Evolutionary conservation across 2,888 invertebrate species (phyloP).

Genomic region (Pammene fasciana): DNA sequence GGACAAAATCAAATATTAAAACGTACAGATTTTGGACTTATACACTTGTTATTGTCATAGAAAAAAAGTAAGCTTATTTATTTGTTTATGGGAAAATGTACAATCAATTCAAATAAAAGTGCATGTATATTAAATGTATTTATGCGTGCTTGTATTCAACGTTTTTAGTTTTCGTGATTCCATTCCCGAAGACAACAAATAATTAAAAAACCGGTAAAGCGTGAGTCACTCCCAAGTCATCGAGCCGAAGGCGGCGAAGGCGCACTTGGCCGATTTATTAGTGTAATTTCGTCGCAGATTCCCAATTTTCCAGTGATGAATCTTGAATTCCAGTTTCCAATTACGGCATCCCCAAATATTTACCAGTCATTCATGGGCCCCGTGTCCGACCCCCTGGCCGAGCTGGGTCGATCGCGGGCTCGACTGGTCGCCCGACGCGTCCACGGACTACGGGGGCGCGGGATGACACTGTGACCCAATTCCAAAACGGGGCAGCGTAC

Average conservation of each 20-base stretch:
- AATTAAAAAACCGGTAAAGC: not conserved
- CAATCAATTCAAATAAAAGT: too few species aligned
- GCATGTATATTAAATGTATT: too few species aligned
- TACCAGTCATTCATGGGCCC: slow-evolving; percentile 44
- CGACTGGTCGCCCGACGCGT: slow-evolving; percentile 59
- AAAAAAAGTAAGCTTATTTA: too few species aligned
- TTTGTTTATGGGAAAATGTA: too few species aligned
- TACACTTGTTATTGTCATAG: not conserved
- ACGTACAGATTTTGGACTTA: not conserved
- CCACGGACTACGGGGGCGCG: slow-evolving; percentile 52
- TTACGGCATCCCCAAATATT: slow-evolving; percentile 25
- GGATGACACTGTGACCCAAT: slow-evolving; percentile 71
- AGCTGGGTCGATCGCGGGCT: slow-evolving; percentile 43
- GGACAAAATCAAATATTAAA: not conserved
- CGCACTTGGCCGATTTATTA: not conserved
- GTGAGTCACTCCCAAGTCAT: not conserved
- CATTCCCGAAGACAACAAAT: too few species aligned
- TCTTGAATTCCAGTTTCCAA: slow-evolving; percentile 24
- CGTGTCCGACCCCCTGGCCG: slow-evolving; percentile 43
- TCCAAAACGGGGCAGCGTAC: slow-evolving; percentile 36
- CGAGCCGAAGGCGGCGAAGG: not conserved
- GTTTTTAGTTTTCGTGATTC: too few species aligned
- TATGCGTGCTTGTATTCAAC: too few species aligned
- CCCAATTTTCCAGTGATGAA: slow-evolving; percentile 4
- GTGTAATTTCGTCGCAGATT: not conserved